Percentiles rank a stretch among this genome's conserved stretches.
phyloP scores from a whole-genome alignment of 2,113 vertebrate genomes.

The Puntigrus tetrazona region DNA sequence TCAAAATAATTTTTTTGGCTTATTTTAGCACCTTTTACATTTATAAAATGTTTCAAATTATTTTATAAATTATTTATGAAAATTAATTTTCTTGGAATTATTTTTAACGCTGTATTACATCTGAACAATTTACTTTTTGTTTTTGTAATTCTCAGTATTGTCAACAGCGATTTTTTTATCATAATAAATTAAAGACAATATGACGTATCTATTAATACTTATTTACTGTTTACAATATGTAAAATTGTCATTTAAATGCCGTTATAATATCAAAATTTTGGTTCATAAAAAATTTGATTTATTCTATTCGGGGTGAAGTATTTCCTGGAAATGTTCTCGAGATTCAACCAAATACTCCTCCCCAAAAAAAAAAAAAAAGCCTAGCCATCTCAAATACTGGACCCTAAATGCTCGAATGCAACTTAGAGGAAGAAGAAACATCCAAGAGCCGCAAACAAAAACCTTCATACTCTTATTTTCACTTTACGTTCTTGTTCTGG shows the following conservation, averaged over 20 bases:
- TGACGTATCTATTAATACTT: neutral
- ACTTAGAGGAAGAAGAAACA: neutral
- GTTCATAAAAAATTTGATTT: neutral
- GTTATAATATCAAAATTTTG: neutral
- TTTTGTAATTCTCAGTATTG: too few relatives aligned
- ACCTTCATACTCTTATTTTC: neutral
- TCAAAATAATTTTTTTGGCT: too few relatives aligned
- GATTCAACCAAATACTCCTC: constrained; percentile 4
- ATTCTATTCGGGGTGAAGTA: neutral
- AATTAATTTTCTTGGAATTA: neutral
- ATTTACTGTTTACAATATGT: neutral
- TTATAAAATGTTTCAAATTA: too few relatives aligned
- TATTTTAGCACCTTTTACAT: neutral
- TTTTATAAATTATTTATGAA: neutral
- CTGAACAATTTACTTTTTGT: too few relatives aligned
- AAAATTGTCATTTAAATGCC: neutral
- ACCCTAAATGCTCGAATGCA: constrained; percentile 39
- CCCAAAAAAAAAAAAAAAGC: too few relatives aligned
- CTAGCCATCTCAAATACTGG: constrained; percentile 52
- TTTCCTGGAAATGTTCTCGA: constrained; percentile 33
- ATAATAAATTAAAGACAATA: neutral
- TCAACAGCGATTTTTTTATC: neutral
- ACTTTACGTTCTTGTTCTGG: constrained; percentile 46
- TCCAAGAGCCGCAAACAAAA: neutral
- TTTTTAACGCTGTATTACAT: too few relatives aligned